These are phyloP conservation scores for Clarias pachynema DNA, from an alignment of 2,797 vertebrate genomes.

Conservation along the genomic window DNA sequence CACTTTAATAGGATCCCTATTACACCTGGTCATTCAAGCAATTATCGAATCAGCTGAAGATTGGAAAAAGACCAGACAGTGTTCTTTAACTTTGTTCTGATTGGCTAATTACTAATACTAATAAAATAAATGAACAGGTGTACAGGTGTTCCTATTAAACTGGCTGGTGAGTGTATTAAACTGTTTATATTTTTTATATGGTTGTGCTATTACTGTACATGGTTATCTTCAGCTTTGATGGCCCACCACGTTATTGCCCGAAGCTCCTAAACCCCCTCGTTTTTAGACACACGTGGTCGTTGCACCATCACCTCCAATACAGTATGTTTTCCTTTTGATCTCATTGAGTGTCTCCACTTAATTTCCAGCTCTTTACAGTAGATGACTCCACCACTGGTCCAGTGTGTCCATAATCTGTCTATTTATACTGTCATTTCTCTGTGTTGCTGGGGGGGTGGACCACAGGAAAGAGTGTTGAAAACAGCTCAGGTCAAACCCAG, in stretches of 20 bases:
- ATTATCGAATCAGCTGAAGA: neutral
- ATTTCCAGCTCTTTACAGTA: slow-evolving; percentile 2
- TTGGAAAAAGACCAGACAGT: neutral
- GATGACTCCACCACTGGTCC: slow-evolving; percentile 3
- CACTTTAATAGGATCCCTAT: neutral
- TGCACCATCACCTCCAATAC: neutral
- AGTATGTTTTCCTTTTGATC: neutral
- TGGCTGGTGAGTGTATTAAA: neutral
- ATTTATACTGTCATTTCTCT: slow-evolving; percentile 14
- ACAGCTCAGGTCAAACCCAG: slow-evolving; percentile 72
- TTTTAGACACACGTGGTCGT: neutral
- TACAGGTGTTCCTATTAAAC: neutral
- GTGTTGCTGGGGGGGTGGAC: slow-evolving; percentile 33
- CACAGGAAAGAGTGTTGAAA: slow-evolving; percentile 76
- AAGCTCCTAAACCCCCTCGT: neutral
- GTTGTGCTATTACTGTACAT: neutral
- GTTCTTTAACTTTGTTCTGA: neutral
- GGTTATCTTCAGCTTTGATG: neutral
- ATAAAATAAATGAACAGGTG: neutral
- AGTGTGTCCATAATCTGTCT: slow-evolving; percentile 18
- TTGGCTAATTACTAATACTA: neutral
- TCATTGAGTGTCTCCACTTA: slow-evolving; percentile 10
- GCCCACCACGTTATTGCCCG: neutral
- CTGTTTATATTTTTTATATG: too few relatives aligned
- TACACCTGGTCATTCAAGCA: neutral